Evolutionary conservation across 2,113 vertebrate genomes (phyloP), one percentile per base, ranked within the genome.

Genomic region (Hyaena hyaena): DNA sequence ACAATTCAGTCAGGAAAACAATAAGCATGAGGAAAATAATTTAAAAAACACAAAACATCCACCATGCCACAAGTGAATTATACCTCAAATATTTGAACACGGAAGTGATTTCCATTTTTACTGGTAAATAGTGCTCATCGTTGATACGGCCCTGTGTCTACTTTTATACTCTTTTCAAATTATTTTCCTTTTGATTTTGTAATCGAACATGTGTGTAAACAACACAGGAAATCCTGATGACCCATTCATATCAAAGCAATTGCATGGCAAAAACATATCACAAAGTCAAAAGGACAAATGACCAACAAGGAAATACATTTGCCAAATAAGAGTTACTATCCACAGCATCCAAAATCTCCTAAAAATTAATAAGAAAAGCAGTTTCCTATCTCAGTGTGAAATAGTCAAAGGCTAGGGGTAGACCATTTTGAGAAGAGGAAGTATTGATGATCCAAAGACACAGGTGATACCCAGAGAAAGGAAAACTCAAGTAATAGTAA

Each of bases 371-470:
- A 24, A 69, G 39, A 71, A 92, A 94, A 83, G 26, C 5, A 68
- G 39, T 80, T 97, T n/a, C 5, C 63, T 76, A 69, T 80, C 17
- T 94, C 33, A 80, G 4, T n/a, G 26, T 17, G 61, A 94, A 28
- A 35, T 71, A 77, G 26, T 50, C 9, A 76, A 43, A 90, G 26
- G 77, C 58, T 17, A 85, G 11, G 65, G 39, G 17, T 68, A 76
- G 33, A 80, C n/a, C 53, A 31, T 68, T 95, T 87, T 93, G 66
- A 82, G 69, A 65, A 88, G 53, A 96, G 28, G 31, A 76, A 87
- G 80, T 63, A 50, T 8, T 50, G 83, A 58, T 66, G 6, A 71
- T 33, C 63, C 24, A 39, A 65, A 88, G 74, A 93, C 43, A 84
- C 33, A 66, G 19, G 31, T 82, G 65, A 21, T 12, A 65, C 16